A percentile compares a stretch with the other conserved stretches of the same genome.
Conservation (phyloP, 30 jellyfish, hydroid and myxozoan genomes). For the Aurelia coerulea region DNA sequence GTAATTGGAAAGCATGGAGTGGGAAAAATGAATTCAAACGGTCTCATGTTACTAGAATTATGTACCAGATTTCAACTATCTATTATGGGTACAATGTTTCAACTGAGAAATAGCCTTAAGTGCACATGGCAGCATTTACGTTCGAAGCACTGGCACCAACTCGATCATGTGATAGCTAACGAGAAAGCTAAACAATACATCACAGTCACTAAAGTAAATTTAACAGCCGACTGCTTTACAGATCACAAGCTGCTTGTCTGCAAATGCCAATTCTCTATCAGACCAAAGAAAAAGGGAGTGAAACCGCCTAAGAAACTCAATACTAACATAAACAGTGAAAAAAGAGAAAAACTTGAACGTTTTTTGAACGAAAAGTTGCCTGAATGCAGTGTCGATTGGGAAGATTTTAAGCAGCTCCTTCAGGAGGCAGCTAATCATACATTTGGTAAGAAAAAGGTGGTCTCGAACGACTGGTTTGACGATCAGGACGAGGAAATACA, state of each 20-base stretch:
- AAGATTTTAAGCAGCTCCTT: slow-evolving; percentile 12
- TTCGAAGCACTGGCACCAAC: slow-evolving; percentile 49
- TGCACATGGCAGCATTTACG: slow-evolving; percentile 65
- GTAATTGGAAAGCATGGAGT: no score
- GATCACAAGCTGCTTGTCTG: slow-evolving; percentile 44
- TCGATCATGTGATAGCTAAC: slow-evolving; percentile 61
- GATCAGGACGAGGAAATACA: no score
- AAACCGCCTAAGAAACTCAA: no score
- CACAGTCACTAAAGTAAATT: slow-evolving; percentile 22
- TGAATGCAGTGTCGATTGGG: slow-evolving; percentile 11
- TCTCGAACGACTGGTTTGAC: no score
- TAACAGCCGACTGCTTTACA: slow-evolving; percentile 23
- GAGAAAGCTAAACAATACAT: no score
- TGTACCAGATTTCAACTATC: no score
- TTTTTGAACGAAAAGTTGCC: slow-evolving; percentile 17
- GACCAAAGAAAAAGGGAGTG: slow-evolving; percentile 37
- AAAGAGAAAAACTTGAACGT: slow-evolving; percentile 45
- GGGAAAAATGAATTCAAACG: no score
- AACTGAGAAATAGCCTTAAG: no score
- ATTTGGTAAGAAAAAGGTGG: no score
- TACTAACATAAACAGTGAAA: no score
- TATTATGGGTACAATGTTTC: no score
- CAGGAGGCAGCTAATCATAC: slow-evolving; percentile 22
- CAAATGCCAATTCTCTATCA: slow-evolving; percentile 22
- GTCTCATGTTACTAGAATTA: no score